A percentile compares a stretch with the other conserved stretches of the same genome.
Evolutionary conservation across 2,113 vertebrate species (phyloP).

Genomic region (Cryptomyrus ogoouensis): DNA sequence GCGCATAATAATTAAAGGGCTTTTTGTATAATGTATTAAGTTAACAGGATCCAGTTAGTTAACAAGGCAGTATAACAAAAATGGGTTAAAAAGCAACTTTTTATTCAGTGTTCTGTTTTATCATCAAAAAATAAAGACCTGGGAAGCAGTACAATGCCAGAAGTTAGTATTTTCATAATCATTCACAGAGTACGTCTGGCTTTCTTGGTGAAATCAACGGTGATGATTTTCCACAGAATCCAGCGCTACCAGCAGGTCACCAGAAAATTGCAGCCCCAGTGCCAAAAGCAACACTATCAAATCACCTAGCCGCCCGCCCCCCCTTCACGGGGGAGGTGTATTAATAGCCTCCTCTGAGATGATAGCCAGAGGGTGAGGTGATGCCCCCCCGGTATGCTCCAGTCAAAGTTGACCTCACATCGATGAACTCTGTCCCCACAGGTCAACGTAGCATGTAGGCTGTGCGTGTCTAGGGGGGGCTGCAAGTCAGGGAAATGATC

Average conservation of each 20-base stretch:
- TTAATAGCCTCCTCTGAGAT: not conserved
- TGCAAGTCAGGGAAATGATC: not conserved
- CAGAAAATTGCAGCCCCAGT: constrained; percentile 11
- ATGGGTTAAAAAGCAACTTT: not conserved
- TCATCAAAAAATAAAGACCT: not conserved
- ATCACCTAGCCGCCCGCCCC: not conserved
- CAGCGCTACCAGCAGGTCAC: not conserved
- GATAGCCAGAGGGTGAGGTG: not conserved
- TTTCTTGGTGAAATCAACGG: not conserved
- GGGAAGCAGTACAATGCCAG: not conserved
- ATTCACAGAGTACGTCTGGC: not conserved
- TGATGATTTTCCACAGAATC: not conserved
- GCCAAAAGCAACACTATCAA: not conserved
- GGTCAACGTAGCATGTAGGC: not conserved
- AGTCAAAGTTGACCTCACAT: constrained; percentile 2
- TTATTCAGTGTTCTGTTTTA: not conserved
- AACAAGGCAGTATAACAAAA: not conserved
- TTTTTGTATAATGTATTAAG: not conserved
- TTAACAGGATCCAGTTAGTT: not conserved
- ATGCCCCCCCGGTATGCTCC: not conserved
- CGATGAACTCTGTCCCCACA: not conserved
- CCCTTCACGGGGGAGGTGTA: not conserved
- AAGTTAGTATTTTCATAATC: not conserved
- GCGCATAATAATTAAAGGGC: not conserved
- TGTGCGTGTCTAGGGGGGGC: not conserved